These are phyloP conservation scores for Microtus richardsoni DNA, from an alignment of 2,113 vertebrate species.

Conservation along the genomic window DNA sequence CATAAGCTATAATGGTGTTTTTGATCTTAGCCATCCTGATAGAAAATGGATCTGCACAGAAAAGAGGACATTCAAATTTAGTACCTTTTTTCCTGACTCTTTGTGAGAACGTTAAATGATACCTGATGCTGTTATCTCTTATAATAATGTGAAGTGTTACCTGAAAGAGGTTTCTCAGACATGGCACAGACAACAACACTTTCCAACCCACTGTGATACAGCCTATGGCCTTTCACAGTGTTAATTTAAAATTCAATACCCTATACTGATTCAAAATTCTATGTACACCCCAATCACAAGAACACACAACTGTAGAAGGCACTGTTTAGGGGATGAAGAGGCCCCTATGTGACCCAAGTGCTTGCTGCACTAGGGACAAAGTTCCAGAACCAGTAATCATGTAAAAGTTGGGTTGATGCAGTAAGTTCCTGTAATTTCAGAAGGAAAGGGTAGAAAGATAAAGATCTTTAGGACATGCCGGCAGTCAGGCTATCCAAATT, in stretches of 20 bases:
- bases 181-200: neutral
- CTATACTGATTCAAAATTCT: neutral
- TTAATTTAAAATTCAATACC: neutral
- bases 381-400: neutral
- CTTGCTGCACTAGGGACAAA: neutral
- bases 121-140: neutral
- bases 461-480: neutral
- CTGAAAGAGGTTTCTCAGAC: neutral
- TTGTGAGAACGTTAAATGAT: neutral
- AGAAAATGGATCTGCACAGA: neutral
- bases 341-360: neutral
- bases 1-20: too few relatives aligned
- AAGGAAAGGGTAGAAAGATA: neutral
- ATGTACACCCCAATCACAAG: neutral
- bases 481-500: neutral
- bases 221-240: neutral
- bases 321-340: neutral
- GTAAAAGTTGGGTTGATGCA: neutral
- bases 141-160: neutral
- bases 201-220: neutral
- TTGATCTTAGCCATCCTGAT: too few relatives aligned
- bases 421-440: neutral
- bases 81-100: neutral
- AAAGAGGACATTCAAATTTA: slow-evolving; percentile 34
- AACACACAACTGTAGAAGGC: neutral